These are phyloP conservation scores for Syngnathoides biaculeatus DNA, from an alignment of 2,113 vertebrate species.

Conservation along the genomic window DNA sequence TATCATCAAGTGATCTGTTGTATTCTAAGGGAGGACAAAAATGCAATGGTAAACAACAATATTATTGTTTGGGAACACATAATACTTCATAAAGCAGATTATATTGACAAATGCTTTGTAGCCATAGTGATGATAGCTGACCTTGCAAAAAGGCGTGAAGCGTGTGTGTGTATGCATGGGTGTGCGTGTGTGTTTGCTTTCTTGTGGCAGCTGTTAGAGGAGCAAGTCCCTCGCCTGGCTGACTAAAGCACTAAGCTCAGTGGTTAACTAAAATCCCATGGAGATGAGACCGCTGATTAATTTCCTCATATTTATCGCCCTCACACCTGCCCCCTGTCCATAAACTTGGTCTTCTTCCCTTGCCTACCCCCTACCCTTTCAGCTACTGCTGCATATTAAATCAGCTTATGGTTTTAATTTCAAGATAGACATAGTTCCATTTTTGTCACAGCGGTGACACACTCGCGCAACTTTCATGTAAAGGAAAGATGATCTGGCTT, in stretches of 20 bases:
- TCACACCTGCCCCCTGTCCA: slow-evolving; percentile 32
- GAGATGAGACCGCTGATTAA: slow-evolving; percentile 74
- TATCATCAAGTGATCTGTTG: background rate
- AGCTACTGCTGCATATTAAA: slow-evolving; percentile 68
- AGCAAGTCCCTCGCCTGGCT: slow-evolving; percentile 52
- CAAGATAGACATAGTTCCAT: slow-evolving; percentile 65
- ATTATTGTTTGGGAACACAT: background rate
- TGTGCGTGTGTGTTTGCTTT: slow-evolving; percentile 29
- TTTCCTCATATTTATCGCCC: slow-evolving; percentile 63
- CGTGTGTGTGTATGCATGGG: background rate
- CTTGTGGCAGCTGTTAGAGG: slow-evolving; percentile 52
- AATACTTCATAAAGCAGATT: background rate
- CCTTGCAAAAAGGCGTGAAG: background rate
- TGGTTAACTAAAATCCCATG: slow-evolving; percentile 62
- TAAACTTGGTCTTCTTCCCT: slow-evolving; percentile 32
- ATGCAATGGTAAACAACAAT: background rate
- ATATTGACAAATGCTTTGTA: background rate
- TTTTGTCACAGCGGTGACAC: slow-evolving; percentile 49
- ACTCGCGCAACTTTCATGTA: slow-evolving; percentile 45
- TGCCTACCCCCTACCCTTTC: slow-evolving; percentile 45
- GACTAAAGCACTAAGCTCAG: slow-evolving; percentile 64
- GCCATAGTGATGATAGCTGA: background rate
- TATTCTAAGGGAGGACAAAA: background rate
- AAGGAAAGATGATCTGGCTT: slow-evolving; percentile 48
- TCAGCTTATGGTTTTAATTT: slow-evolving; percentile 67